Percentiles rank a stretch among this genome's conserved stretches.
These are phyloP conservation scores for Dromius quadrimaculatus DNA, from an alignment of 2,888 invertebrate species.

Conservation along the genomic window DNA sequence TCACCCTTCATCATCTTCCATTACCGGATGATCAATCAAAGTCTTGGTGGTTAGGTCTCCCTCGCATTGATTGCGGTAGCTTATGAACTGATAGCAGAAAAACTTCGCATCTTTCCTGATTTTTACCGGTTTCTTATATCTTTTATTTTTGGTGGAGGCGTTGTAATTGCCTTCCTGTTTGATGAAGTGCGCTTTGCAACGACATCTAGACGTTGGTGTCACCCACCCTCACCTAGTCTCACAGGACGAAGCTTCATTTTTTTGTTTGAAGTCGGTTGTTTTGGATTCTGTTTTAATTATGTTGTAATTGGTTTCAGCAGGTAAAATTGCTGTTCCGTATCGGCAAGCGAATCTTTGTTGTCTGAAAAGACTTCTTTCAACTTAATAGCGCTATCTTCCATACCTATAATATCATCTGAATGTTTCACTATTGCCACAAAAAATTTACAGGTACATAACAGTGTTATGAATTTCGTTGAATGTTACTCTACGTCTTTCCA, in stretches of 20 bases:
- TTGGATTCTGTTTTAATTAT: slow-evolving; percentile 31
- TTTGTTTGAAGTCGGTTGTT: slow-evolving; percentile 31
- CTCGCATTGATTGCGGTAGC: slow-evolving; percentile 27
- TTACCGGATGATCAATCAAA: slow-evolving; percentile 59
- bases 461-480: too few relatives aligned
- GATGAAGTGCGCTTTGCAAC: slow-evolving; percentile 33
- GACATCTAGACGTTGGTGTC: slow-evolving; percentile 7
- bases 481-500: too few relatives aligned
- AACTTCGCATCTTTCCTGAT: slow-evolving; percentile 30
- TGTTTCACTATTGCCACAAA: too few relatives aligned
- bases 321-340: slow-evolving; percentile 10
- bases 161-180: slow-evolving; percentile 46
- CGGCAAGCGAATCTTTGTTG: neutral
- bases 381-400: too few relatives aligned
- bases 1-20: slow-evolving; percentile 54
- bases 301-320: slow-evolving; percentile 13
- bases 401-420: too few relatives aligned
- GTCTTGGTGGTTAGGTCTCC: slow-evolving; percentile 52
- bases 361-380: too few relatives aligned
- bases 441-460: too few relatives aligned
- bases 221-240: neutral
- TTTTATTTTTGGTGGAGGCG: slow-evolving; percentile 25
- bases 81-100: slow-evolving; percentile 43
- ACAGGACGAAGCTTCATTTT: neutral
- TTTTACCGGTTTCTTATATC: slow-evolving; percentile 34